Conservation (phyloP, 2,113 vertebrate species). For the Geococcyx californianus region DNA sequence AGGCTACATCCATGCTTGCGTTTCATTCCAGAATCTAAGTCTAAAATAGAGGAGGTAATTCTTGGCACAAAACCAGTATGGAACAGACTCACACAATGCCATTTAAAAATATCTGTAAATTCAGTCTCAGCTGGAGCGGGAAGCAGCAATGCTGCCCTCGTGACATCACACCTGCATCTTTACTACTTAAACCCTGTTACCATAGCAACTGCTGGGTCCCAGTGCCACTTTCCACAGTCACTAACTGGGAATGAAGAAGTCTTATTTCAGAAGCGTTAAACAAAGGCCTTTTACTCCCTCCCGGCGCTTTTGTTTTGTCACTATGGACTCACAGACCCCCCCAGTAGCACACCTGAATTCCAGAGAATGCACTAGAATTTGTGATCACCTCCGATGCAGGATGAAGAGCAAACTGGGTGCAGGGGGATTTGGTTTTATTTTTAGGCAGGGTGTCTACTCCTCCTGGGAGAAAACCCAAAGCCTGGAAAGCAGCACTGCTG, state of each 20-base stretch:
- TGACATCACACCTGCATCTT: constrained; percentile 55
- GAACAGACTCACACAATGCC: not conserved
- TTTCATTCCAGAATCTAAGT: not conserved
- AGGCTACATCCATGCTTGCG: not conserved
- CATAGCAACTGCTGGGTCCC: constrained; percentile 75
- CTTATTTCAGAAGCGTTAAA: not conserved
- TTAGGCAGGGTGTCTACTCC: not conserved
- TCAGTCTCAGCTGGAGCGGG: not conserved
- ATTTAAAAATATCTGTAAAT: not conserved
- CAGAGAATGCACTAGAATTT: not conserved
- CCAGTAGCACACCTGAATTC: not conserved
- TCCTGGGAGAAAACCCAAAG: not conserved
- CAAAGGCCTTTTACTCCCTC: not conserved
- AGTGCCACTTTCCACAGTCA: constrained; percentile 65
- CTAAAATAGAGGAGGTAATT: not conserved
- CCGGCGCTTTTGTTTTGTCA: not conserved
- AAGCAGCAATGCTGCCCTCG: constrained; percentile 9
- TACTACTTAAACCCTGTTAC: constrained; percentile 66
- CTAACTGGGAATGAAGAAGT: constrained; percentile 52
- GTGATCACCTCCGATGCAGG: not conserved
- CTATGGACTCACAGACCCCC: not conserved
- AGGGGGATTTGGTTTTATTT: constrained; percentile 5
- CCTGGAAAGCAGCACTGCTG: not conserved
- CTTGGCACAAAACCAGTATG: not conserved
- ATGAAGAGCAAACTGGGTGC: not conserved